These are phyloP conservation scores for Coelopa pilipes DNA, from an alignment of 2,888 invertebrate genomes.

Conservation along the genomic window DNA sequence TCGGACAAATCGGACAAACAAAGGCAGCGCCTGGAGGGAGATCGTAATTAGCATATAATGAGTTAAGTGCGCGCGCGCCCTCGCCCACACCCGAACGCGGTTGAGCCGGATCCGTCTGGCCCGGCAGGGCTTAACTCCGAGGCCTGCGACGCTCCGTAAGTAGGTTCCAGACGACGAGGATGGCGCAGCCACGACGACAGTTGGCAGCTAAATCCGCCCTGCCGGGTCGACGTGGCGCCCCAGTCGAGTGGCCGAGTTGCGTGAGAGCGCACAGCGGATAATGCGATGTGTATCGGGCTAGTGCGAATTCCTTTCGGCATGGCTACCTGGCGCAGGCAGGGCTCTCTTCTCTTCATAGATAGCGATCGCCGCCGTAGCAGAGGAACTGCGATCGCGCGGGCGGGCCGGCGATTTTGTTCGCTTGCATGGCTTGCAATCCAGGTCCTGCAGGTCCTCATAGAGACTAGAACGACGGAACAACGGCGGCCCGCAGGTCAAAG, in stretches of 20 bases:
- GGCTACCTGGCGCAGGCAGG: background rate
- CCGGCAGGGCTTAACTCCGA: background rate
- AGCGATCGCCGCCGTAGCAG: conserved; percentile 10
- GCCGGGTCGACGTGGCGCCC: conserved; percentile 21
- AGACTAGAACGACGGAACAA: too few relatives aligned
- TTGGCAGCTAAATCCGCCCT: conserved; percentile 24
- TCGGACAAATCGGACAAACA: too few relatives aligned
- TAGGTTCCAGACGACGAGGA: conserved; percentile 16
- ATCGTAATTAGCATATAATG: conserved; percentile 25
- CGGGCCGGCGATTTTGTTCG: conserved; percentile 2
- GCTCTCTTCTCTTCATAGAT: conserved; percentile 25
- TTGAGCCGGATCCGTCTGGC: background rate
- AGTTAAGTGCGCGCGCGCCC: conserved; percentile 19
- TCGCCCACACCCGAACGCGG: background rate
- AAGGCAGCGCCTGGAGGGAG: background rate
- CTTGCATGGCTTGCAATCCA: conserved; percentile 5
- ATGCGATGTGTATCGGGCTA: conserved; percentile 18
- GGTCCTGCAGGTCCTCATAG: too few relatives aligned
- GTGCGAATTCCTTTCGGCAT: background rate
- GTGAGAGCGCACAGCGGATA: conserved; percentile 17
- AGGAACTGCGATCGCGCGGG: background rate
- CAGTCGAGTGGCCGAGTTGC: background rate
- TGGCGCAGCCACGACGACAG: conserved; percentile 17
- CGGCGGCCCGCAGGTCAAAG: too few relatives aligned
- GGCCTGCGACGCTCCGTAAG: background rate